phyloP scores from a whole-genome alignment of 1,140 invertebrate genomes.

The Leptinotarsa lineolata region DNA sequence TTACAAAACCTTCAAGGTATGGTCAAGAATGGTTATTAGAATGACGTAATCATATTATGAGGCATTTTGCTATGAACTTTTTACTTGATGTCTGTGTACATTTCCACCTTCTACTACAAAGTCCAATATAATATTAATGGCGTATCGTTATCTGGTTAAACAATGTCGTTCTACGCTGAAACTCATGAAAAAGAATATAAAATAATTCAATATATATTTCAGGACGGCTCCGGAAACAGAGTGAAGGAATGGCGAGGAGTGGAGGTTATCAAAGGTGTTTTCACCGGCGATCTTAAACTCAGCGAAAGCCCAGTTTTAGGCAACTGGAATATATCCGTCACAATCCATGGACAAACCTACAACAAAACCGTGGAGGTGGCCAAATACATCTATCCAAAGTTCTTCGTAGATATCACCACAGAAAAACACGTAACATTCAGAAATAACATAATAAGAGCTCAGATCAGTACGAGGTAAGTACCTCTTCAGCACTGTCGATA shows the following conservation, averaged over 20 bases:
- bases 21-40: no score
- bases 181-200: not conserved
- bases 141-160: no score
- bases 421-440: conserved; percentile 81
- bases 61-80: no score
- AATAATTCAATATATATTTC: conserved; percentile 21
- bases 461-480: conserved; percentile 81
- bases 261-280: conserved; percentile 74
- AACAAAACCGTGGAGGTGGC: conserved; percentile 79
- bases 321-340: conserved; percentile 81
- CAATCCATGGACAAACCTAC: conserved; percentile 65
- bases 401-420: conserved; percentile 81
- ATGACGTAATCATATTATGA: no score
- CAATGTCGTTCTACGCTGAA: no score
- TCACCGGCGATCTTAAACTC: conserved; percentile 76
- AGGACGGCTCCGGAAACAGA: conserved; percentile 78
- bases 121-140: no score
- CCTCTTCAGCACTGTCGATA: not conserved
- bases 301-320: conserved; percentile 87
- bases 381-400: conserved; percentile 92
- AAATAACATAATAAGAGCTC: conserved; percentile 75
- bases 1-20: no score
- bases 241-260: conserved; percentile 80
- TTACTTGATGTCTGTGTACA: no score
- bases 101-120: no score